These are phyloP conservation scores for Otis tarda DNA, from an alignment of 2,113 vertebrate genomes.

Conservation along the genomic window DNA sequence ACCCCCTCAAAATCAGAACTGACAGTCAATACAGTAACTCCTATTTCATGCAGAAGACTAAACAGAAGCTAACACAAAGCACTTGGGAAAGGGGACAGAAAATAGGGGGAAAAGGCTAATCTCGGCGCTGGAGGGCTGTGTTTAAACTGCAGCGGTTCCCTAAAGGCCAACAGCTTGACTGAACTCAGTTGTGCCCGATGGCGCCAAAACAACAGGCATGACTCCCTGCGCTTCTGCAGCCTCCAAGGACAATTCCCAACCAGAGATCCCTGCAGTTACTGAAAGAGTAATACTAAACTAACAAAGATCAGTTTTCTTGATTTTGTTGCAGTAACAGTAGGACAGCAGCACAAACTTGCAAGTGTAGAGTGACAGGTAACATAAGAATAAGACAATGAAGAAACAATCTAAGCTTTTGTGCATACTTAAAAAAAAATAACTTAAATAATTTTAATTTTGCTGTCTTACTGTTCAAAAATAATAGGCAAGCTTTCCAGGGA, in stretches of 20 bases:
- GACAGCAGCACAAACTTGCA: background rate
- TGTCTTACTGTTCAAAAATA: background rate
- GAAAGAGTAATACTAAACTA: background rate
- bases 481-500: background rate
- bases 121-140: background rate
- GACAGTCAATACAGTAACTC: background rate
- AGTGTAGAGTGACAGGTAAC: background rate
- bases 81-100: background rate
- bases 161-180: fast-evolving
- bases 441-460: background rate
- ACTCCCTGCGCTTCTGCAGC: background rate
- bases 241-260: background rate
- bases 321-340: background rate
- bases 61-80: background rate
- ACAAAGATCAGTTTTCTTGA: background rate
- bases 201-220: fast-evolving
- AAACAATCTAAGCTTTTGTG: background rate
- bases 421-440: background rate
- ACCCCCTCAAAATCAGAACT: background rate
- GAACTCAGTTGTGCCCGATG: fast-evolving
- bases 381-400: background rate
- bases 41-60: background rate
- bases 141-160: background rate
- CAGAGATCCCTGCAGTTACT: background rate
- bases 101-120: background rate